Evolutionary conservation across 2,113 vertebrate species (phyloP), one percentile per base, ranked within the genome.

Genomic region (Aptenodytes patagonicus): DNA sequence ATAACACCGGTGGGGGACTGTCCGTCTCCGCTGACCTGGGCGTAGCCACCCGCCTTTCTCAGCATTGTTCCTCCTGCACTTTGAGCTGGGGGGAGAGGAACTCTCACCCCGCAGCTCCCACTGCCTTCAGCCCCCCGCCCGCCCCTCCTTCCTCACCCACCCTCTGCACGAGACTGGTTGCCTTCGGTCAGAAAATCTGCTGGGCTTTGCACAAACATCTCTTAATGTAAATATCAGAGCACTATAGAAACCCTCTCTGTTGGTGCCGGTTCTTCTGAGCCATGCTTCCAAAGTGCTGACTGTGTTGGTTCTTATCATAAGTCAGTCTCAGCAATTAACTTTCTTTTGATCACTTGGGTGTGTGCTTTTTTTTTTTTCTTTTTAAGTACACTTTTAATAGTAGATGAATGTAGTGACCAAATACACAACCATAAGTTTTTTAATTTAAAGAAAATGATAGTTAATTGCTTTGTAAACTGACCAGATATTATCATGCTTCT

Each of bases 31-130:
- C 66, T 95, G 96, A 97, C 97, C 97, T 95, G 97, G 97, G 97
- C 10, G 96, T 97, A 83, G 64, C 93, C 12, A 5, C 70, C 64
- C 6, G 36, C 42, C 21, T 96, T 97, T 98, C 97, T 97, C 97
- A 97, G 95, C 95, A 98, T 98, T 98, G 98, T 98, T 98, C 36
- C 78, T 93, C 75, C 52, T 51, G 18, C 83, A 61, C 92, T 49
- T 57, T 62, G 85, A 93, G 92, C 92, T 55, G 92, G 42, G n/a
- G 91, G 46, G 69, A 93, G 64, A 98, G 97, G 97, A 98, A 97
- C 95, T 97, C 96, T 97, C 93, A 90, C 36, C 51, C 54, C 1
- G 36, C 4, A 9, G 40, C 60, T 89, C 64, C 44, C 34, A 19
- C 55, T 49, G 40, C 65, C 78, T 4, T 0, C 3, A 32, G 46